phyloP scores from a whole-genome alignment of 2,797 vertebrate genomes.

The Limosa lapponica region DNA sequence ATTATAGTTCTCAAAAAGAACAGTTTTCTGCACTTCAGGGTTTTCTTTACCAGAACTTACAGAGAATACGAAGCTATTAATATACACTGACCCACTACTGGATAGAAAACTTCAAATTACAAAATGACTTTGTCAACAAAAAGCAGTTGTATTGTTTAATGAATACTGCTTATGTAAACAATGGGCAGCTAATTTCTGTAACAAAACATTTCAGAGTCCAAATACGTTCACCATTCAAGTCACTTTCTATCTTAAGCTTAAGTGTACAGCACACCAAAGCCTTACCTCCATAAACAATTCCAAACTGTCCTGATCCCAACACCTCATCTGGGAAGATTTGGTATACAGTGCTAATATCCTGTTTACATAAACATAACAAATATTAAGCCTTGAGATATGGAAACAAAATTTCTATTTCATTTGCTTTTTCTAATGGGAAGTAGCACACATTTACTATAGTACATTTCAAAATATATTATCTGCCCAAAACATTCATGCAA shows the following conservation, averaged over 20 bases:
- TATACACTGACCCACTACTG: background rate
- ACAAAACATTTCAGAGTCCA: background rate
- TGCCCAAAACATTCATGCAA: background rate
- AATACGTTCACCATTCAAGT: background rate
- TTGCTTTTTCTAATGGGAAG: background rate
- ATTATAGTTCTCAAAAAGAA: background rate
- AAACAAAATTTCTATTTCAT: background rate
- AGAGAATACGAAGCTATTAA: background rate
- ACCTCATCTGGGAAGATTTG: slow-evolving; percentile 98
- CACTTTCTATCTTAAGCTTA: background rate
- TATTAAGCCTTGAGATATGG: background rate
- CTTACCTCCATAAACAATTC: slow-evolving; percentile 97
- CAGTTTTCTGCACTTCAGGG: background rate
- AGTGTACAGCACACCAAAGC: background rate
- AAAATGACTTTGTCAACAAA: background rate
- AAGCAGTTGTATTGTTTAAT: background rate
- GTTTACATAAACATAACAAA: slow-evolving; percentile 35
- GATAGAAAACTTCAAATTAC: background rate
- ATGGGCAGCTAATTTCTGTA: background rate
- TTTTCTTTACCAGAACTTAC: background rate
- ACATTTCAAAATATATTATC: background rate
- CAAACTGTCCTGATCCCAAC: slow-evolving; percentile 96
- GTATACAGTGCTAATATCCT: slow-evolving; percentile 97
- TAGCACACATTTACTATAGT: background rate
- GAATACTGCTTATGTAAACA: background rate